Evolutionary conservation across 1,140 invertebrate genomes (phyloP).

Genomic region (Trypoxylus dichotomus): DNA sequence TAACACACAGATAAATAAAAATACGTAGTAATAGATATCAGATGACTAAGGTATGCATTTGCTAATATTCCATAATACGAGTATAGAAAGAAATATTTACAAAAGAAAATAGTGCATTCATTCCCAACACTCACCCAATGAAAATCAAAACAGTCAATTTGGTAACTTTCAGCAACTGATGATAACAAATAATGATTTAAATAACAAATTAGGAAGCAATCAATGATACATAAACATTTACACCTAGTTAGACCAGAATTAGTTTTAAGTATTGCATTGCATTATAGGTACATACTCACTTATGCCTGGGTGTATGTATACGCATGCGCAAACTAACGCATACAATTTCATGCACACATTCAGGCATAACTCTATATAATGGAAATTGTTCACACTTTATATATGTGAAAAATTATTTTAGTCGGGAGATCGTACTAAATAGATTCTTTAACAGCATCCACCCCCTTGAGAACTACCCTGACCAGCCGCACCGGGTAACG

Average conservation of each 20-base stretch:
- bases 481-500: slow-evolving; percentile 69
- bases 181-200: not conserved
- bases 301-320: not conserved
- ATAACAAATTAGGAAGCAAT: not conserved
- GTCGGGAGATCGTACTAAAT: not conserved
- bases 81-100: not conserved
- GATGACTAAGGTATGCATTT: not conserved
- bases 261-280: slow-evolving; percentile 11
- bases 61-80: not conserved
- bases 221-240: not conserved
- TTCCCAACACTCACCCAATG: not conserved
- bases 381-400: slow-evolving; percentile 24
- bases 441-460: slow-evolving; percentile 77
- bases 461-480: slow-evolving; percentile 78
- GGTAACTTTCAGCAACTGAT: not conserved
- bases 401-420: slow-evolving; percentile 18
- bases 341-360: not conserved
- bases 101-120: not conserved
- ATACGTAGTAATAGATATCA: not conserved
- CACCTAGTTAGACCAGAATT: not conserved
- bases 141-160: not conserved
- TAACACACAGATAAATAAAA: not conserved
- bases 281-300: not conserved
- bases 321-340: not conserved
- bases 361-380: slow-evolving; percentile 21